Conservation (phyloP, 2,113 vertebrate species). For the Calidris pygmaea region DNA sequence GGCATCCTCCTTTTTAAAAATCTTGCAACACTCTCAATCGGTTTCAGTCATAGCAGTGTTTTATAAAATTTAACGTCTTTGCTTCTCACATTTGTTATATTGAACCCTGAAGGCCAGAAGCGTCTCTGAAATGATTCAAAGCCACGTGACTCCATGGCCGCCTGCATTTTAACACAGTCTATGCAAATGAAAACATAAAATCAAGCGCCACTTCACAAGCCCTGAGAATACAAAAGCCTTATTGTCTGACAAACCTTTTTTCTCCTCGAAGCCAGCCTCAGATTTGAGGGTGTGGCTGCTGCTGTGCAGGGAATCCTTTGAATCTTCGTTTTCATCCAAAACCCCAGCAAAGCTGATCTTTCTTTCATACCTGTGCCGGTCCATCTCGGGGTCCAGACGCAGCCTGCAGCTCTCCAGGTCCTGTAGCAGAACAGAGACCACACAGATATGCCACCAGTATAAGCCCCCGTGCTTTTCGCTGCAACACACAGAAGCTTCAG, state of each 20-base stretch:
- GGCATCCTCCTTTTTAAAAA: background rate
- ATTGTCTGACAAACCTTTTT: slow-evolving; percentile 82
- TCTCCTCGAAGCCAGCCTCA: slow-evolving; percentile 91
- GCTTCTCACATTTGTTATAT: slow-evolving; percentile 42
- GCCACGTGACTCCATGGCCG: slow-evolving; percentile 23
- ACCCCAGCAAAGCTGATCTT: slow-evolving; percentile 99
- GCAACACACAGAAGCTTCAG: background rate
- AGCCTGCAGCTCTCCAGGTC: slow-evolving; percentile 93
- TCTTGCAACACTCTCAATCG: background rate
- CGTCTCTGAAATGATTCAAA: background rate
- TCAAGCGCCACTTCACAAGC: slow-evolving; percentile 49
- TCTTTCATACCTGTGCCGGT: slow-evolving; percentile 95
- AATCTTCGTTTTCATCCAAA: slow-evolving; percentile 93
- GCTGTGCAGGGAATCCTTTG: slow-evolving; percentile 95
- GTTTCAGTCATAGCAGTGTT: slow-evolving; percentile 10
- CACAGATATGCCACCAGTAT: background rate
- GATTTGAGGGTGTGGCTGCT: slow-evolving; percentile 99
- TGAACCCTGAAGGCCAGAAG: slow-evolving; percentile 11
- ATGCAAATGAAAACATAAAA: slow-evolving; percentile 43
- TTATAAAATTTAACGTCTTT: slow-evolving; percentile 38
- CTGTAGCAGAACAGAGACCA: slow-evolving; percentile 63
- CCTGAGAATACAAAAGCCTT: background rate
- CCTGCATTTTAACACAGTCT: slow-evolving; percentile 37
- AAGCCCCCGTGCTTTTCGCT: background rate
- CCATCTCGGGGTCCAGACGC: slow-evolving; percentile 92